A percentile compares a stretch with the other conserved stretches of the same genome.
These are phyloP conservation scores for Pomatorhinus ruficollis DNA, from an alignment of 2,113 vertebrate species.

Conservation along the genomic window DNA sequence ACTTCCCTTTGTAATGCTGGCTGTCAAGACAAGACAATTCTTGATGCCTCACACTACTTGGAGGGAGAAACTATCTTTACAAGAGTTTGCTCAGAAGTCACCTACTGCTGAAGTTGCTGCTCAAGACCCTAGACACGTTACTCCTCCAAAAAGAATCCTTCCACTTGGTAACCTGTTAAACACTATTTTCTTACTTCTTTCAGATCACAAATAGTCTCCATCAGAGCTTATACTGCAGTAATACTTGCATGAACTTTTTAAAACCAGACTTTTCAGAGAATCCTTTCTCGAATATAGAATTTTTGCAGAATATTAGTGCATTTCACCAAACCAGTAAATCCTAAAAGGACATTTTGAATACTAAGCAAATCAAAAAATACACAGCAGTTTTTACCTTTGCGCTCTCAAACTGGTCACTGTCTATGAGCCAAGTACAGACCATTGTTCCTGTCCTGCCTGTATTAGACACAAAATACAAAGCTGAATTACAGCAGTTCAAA, in stretches of 20 bases:
- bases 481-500: background rate
- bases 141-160: background rate
- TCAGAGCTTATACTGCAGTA: background rate
- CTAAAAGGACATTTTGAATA: background rate
- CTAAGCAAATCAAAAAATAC: background rate
- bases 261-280: background rate
- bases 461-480: background rate
- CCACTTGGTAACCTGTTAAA: background rate
- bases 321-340: background rate
- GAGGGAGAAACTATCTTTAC: background rate
- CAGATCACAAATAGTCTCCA: background rate
- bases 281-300: background rate
- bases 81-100: background rate
- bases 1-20: background rate
- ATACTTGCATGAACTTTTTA: background rate
- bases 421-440: conserved; percentile 90
- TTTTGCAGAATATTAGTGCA: background rate
- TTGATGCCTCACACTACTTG: background rate
- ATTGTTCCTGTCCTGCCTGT: conserved; percentile 93
- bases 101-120: background rate
- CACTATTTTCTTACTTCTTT: background rate
- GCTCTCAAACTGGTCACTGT: conserved; percentile 85
- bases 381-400: conserved; percentile 80
- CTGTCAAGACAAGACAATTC: background rate
- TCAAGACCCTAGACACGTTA: background rate